Percentiles rank a stretch among this genome's conserved stretches.
Evolutionary conservation across 1,140 invertebrate genomes (phyloP).

Genomic region (Oscheius sp.): DNA sequence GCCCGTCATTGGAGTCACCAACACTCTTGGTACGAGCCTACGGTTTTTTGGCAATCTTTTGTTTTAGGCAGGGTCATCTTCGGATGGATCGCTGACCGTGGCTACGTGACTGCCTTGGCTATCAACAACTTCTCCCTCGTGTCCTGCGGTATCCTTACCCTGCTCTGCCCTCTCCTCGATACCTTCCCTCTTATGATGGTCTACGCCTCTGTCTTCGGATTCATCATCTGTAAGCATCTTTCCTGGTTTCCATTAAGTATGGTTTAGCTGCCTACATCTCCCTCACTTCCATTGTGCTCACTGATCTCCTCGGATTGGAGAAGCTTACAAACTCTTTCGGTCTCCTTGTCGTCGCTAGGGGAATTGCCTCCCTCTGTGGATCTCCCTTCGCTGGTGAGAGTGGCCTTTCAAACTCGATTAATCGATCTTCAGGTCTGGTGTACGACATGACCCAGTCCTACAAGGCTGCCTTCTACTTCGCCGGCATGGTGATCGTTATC

Average conservation of each 20-base stretch:
- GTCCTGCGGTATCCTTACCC: constrained; percentile 80
- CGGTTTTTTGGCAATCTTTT: constrained; percentile 58
- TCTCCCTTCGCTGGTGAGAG: constrained; percentile 68
- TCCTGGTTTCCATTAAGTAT: constrained; percentile 43
- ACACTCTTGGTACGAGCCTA: constrained; percentile 71
- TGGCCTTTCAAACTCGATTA: not conserved
- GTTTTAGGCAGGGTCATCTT: constrained; percentile 67
- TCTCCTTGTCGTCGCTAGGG: constrained; percentile 85
- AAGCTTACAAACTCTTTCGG: constrained; percentile 96
- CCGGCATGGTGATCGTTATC: constrained; percentile 52
- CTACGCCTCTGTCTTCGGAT: constrained; percentile 85
- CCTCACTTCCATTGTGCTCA: constrained; percentile 92
- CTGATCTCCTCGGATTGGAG: constrained; percentile 88
- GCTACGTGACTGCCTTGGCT: constrained; percentile 77
- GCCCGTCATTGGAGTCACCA: constrained; percentile 83
- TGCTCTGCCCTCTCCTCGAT: constrained; percentile 77
- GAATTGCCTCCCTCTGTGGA: constrained; percentile 80
- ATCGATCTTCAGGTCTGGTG: constrained; percentile 47
- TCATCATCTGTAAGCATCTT: constrained; percentile 81
- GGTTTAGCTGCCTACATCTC: constrained; percentile 89
- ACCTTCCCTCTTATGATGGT: constrained; percentile 75
- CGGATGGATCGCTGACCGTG: constrained; percentile 66
- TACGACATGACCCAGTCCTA: constrained; percentile 59
- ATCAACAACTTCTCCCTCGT: constrained; percentile 91
- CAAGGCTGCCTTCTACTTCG: constrained; percentile 53